phyloP scores from a whole-genome alignment of 2,113 vertebrate species.

The Aegypius monachus region DNA sequence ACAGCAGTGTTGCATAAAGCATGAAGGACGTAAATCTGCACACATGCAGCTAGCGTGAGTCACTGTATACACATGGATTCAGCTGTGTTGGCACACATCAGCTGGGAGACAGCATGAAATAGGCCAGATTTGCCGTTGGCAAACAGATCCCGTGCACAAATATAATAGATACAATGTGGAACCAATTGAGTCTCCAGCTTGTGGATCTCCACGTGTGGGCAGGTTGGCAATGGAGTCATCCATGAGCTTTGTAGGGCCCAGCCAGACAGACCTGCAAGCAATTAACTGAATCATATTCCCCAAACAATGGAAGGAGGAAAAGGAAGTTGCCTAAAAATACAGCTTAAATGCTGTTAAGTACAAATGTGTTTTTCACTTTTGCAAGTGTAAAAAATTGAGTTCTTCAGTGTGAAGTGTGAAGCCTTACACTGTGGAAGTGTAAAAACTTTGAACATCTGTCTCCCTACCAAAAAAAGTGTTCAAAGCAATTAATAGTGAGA shows the following conservation, averaged over 20 bases:
- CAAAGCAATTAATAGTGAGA: background rate
- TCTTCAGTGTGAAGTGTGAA: background rate
- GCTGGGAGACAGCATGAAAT: background rate
- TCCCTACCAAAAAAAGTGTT: background rate
- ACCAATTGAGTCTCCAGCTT: background rate
- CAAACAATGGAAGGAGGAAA: background rate
- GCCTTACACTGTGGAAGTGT: background rate
- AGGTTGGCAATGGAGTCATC: background rate
- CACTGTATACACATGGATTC: too few species aligned
- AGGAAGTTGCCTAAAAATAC: background rate
- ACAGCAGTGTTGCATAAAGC: background rate
- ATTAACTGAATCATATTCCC: background rate
- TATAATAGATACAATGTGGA: background rate
- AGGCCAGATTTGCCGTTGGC: background rate
- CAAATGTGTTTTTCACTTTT: background rate
- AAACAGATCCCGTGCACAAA: background rate
- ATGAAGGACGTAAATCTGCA: background rate
- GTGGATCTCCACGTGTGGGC: background rate
- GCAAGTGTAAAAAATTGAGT: background rate
- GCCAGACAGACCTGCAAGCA: background rate
- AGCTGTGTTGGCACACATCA: background rate
- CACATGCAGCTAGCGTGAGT: background rate
- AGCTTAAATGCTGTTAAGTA: background rate
- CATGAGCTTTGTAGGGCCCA: background rate
- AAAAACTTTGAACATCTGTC: background rate